A percentile compares a stretch with the other conserved stretches of the same genome.
Evolutionary conservation across 2,888 invertebrate genomes (phyloP).

Genomic region (Rhagonycha fulva): DNA sequence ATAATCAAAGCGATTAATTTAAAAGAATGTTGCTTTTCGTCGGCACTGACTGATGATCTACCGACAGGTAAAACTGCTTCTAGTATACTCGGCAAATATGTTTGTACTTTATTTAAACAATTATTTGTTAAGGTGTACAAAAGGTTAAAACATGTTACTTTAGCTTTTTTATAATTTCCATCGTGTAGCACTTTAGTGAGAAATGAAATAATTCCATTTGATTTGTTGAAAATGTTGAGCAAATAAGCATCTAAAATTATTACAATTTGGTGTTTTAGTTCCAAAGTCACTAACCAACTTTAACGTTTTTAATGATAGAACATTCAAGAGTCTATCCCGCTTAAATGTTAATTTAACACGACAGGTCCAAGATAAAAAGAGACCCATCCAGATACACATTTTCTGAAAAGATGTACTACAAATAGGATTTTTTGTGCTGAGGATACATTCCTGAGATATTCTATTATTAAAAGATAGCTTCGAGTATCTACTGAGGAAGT

Average conservation of each 20-base stretch:
- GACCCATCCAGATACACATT: too few relatives aligned
- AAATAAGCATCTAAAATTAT: constrained; percentile 44
- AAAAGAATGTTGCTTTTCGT: constrained; percentile 43
- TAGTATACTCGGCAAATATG: constrained; percentile 42
- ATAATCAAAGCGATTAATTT: constrained; percentile 35
- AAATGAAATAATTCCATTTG: constrained; percentile 42
- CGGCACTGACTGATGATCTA: constrained; percentile 34
- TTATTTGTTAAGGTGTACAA: constrained; percentile 46
- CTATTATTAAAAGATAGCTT: too few relatives aligned
- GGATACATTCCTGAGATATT: too few relatives aligned
- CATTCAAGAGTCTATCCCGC: too few relatives aligned
- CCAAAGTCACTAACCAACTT: too few relatives aligned
- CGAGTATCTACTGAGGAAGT: not conserved
- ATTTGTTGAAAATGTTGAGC: constrained; percentile 42
- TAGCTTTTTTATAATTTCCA: constrained; percentile 38
- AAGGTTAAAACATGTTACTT: constrained; percentile 42
- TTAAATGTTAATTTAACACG: too few relatives aligned
- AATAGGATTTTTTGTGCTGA: too few relatives aligned
- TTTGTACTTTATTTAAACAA: constrained; percentile 41
- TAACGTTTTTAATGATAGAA: too few relatives aligned
- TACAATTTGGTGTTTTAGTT: not conserved
- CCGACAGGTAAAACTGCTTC: constrained; percentile 39
- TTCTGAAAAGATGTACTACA: too few relatives aligned
- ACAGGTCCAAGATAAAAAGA: too few relatives aligned
- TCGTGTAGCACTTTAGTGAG: constrained; percentile 34